Evolutionary conservation across 1,140 invertebrate species (phyloP).

Genomic region (Zaprionus gabonicus): DNA sequence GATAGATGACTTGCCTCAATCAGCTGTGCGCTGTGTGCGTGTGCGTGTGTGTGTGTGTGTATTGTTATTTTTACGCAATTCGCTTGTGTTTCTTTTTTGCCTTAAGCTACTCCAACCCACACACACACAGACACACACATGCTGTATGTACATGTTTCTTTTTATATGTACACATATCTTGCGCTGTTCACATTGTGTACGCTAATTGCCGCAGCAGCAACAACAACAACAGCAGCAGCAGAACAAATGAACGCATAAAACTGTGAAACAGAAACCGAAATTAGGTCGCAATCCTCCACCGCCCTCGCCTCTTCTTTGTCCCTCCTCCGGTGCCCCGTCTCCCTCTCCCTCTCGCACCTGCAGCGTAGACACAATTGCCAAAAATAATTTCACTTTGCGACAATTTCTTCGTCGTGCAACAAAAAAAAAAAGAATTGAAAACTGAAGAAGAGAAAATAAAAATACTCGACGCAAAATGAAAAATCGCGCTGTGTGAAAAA

Average conservation of each 20-base stretch:
- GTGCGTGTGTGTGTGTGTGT: not conserved
- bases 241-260: conserved; percentile 33
- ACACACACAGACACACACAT: conserved; percentile 3
- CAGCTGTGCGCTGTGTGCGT: conserved; percentile 53
- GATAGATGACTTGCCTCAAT: conserved; percentile 50
- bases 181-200: conserved; percentile 27
- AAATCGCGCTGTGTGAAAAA: conserved; percentile 69
- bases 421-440: conserved; percentile 36
- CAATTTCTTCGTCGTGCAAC: conserved; percentile 64
- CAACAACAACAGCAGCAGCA: conserved; percentile 20
- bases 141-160: not conserved
- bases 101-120: conserved; percentile 26
- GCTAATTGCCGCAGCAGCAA: conserved; percentile 38
- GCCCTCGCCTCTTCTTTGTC: not conserved
- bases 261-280: conserved; percentile 59
- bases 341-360: conserved; percentile 27
- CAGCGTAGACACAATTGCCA: conserved; percentile 66
- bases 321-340: not conserved
- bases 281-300: conserved; percentile 58
- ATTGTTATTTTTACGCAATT: conserved; percentile 42
- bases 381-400: conserved; percentile 75
- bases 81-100: conserved; percentile 11
- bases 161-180: conserved; percentile 1
- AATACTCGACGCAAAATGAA: conserved; percentile 38
- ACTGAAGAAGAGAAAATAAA: conserved; percentile 38